Conservation (phyloP, 2,113 vertebrate genomes). For the Alectura lathami region DNA sequence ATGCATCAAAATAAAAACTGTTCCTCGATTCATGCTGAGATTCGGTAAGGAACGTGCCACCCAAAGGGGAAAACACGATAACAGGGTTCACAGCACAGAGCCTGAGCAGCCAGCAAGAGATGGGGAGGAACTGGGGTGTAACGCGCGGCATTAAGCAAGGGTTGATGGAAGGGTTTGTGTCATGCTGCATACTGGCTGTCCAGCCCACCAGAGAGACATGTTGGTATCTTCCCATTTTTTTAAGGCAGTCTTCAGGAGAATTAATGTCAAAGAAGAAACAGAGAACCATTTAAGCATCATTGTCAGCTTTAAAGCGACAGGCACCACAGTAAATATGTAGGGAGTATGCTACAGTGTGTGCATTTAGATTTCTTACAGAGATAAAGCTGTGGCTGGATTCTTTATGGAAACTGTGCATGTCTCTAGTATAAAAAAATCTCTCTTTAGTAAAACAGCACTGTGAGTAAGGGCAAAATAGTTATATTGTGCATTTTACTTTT, state of each 20-base stretch:
- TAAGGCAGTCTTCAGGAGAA: conserved; percentile 31
- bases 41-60: conserved; percentile 28
- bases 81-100: conserved; percentile 26
- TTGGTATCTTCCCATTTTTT: conserved; percentile 48
- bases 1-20: background rate
- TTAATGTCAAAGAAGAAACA: conserved; percentile 40
- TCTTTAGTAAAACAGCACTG: background rate
- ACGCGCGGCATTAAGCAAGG: background rate
- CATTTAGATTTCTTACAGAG: background rate
- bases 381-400: background rate
- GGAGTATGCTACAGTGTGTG: background rate
- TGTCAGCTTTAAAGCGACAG: conserved; percentile 52
- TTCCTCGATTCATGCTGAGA: background rate
- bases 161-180: background rate
- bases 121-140: background rate
- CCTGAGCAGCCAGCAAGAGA: background rate
- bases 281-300: background rate
- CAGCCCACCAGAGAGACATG: background rate
- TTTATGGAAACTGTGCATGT: background rate
- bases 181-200: background rate
- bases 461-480: background rate
- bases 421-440: background rate
- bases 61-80: conserved; percentile 21
- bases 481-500: background rate
- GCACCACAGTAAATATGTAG: background rate